phyloP scores from a whole-genome alignment of 2,113 vertebrate genomes.

The Chunga burmeisteri region DNA sequence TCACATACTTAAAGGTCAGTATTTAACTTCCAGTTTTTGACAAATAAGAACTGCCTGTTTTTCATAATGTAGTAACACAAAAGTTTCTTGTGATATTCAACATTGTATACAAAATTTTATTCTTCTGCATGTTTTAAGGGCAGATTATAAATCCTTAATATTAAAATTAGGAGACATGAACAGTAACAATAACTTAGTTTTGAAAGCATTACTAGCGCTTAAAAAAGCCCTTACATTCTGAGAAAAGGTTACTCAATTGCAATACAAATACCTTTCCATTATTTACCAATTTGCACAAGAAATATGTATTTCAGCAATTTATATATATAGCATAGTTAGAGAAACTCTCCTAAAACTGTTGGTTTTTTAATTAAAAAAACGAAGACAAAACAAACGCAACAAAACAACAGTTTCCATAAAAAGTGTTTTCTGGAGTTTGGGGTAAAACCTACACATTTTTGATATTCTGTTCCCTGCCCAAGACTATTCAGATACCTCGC shows the following conservation, averaged over 20 bases:
- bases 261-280: neutral
- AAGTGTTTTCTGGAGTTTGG: neutral
- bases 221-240: neutral
- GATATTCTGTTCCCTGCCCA: accelerated
- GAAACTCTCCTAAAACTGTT: neutral
- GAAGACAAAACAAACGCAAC: neutral
- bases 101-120: neutral
- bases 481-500: neutral
- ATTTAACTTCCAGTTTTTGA: neutral
- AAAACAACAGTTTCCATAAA: neutral
- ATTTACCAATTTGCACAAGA: neutral
- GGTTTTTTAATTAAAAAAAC: neutral
- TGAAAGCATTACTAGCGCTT: neutral
- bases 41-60: neutral
- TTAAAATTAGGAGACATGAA: neutral
- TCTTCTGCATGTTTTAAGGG: neutral
- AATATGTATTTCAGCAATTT: neutral
- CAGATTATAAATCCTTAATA: neutral
- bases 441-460: neutral
- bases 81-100: neutral
- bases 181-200: neutral
- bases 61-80: neutral
- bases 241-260: neutral
- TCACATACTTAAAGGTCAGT: neutral
- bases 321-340: neutral